Evolutionary conservation across 2,797 vertebrate genomes (phyloP).

Genomic region (Cirrhinus mrigala): DNA sequence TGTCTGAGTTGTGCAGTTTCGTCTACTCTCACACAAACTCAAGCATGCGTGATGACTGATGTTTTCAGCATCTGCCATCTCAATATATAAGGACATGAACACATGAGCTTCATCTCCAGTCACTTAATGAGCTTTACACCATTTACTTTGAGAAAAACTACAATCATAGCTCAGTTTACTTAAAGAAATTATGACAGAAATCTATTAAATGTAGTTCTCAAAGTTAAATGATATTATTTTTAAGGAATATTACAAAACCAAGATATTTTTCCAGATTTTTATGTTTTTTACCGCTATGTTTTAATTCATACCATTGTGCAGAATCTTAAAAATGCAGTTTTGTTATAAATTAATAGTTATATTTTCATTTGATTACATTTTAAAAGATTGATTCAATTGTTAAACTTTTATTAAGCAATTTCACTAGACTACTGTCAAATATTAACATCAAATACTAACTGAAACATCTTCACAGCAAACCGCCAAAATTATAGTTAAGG

Average conservation of each 20-base stretch:
- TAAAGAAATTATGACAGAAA: too few relatives aligned
- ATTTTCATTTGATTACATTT: too few relatives aligned
- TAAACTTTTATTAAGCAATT: too few relatives aligned
- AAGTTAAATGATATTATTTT: too few relatives aligned
- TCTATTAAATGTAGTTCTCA: too few relatives aligned
- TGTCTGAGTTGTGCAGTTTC: too few relatives aligned
- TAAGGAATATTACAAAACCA: too few relatives aligned
- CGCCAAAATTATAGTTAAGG: too few relatives aligned
- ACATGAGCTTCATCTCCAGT: neutral
- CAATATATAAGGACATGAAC: neutral
- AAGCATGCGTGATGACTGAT: neutral
- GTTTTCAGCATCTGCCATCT: neutral
- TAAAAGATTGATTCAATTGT: too few relatives aligned
- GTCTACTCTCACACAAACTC: neutral
- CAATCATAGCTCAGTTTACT: neutral
- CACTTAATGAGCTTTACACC: neutral
- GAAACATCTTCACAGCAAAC: neutral
- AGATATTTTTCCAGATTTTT: too few relatives aligned
- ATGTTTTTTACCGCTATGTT: neutral
- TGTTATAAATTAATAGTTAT: too few relatives aligned
- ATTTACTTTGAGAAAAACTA: neutral
- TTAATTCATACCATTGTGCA: neutral
- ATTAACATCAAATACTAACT: neutral
- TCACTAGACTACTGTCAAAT: too few relatives aligned
- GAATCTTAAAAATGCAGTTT: neutral